A percentile compares a stretch with the other conserved stretches of the same genome.
These are phyloP conservation scores for Nomada lathburiana DNA, from an alignment of 2,888 invertebrate species.

Conservation along the genomic window DNA sequence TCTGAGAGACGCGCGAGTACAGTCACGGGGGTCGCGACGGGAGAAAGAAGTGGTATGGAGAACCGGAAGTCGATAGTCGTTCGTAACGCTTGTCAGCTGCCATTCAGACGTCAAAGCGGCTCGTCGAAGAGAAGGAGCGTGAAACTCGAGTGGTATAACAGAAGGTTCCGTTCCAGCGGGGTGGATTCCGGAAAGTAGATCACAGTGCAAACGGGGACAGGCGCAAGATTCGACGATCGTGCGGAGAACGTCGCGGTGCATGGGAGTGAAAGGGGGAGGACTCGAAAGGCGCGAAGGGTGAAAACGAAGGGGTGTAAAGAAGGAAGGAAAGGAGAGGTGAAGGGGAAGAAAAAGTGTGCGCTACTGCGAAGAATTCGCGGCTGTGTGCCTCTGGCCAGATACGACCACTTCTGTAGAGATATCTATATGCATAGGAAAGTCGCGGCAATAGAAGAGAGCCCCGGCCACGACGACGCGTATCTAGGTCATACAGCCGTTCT, in stretches of 20 bases:
- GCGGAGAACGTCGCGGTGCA: constrained; percentile 8
- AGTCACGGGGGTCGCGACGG: background rate
- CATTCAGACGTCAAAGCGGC: background rate
- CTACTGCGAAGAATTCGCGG: constrained; percentile 55
- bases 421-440: constrained; percentile 67
- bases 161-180: constrained; percentile 11
- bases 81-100: background rate
- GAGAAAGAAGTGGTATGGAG: background rate
- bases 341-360: background rate
- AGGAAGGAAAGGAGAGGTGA: constrained; percentile 5
- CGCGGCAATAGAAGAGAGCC: constrained; percentile 65
- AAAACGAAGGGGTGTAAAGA: background rate
- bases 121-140: background rate
- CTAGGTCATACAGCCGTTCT: constrained; percentile 67
- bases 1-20: background rate
- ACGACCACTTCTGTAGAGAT: constrained; percentile 62
- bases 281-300: background rate
- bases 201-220: constrained; percentile 10
- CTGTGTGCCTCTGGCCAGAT: constrained; percentile 61
- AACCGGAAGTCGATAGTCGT: background rate
- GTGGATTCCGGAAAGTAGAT: constrained; percentile 19
- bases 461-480: constrained; percentile 59
- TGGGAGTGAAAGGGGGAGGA: constrained; percentile 1
- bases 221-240: constrained; percentile 52
- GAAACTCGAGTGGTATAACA: constrained; percentile 2